A percentile compares a stretch with the other conserved stretches of the same genome.
These are phyloP conservation scores for Petrolisthes cinctipes DNA, from an alignment of 2,888 invertebrate genomes.

Conservation along the genomic window DNA sequence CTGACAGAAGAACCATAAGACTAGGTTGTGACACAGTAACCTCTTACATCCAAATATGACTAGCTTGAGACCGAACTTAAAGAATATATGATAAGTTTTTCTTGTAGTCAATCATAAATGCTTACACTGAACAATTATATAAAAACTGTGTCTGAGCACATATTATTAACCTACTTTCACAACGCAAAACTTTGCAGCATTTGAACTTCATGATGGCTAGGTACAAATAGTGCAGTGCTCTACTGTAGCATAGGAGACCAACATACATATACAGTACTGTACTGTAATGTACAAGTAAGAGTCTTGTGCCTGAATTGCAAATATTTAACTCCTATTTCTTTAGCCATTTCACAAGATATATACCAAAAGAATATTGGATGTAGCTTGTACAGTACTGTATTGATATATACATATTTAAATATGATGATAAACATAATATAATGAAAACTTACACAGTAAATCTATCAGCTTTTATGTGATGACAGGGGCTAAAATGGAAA, in stretches of 20 bases:
- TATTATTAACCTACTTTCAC: constrained; percentile 46
- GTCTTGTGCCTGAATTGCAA: too few relatives aligned
- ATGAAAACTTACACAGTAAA: too few relatives aligned
- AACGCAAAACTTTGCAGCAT: constrained; percentile 45
- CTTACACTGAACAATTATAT: constrained; percentile 35
- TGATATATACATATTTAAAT: too few relatives aligned
- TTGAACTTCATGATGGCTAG: constrained; percentile 42
- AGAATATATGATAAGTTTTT: not conserved
- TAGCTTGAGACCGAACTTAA: constrained; percentile 43
- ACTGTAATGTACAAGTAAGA: not conserved
- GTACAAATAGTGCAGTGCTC: constrained; percentile 39
- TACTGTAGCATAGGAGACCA: constrained; percentile 2
- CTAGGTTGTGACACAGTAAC: constrained; percentile 57
- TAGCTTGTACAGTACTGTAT: too few relatives aligned
- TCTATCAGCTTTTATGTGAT: not conserved
- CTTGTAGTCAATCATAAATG: constrained; percentile 32
- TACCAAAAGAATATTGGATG: too few relatives aligned
- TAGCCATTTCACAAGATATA: too few relatives aligned
- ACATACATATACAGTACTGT: not conserved
- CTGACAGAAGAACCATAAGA: not conserved
- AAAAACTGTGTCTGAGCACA: constrained; percentile 20
- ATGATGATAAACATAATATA: too few relatives aligned
- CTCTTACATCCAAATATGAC: constrained; percentile 46
- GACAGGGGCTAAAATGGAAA: not conserved
- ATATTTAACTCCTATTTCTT: too few relatives aligned